A percentile compares a stretch with the other conserved stretches of the same genome.
Evolutionary conservation across 2,888 invertebrate genomes (phyloP).

Genomic region (Pinctada fucata): DNA sequence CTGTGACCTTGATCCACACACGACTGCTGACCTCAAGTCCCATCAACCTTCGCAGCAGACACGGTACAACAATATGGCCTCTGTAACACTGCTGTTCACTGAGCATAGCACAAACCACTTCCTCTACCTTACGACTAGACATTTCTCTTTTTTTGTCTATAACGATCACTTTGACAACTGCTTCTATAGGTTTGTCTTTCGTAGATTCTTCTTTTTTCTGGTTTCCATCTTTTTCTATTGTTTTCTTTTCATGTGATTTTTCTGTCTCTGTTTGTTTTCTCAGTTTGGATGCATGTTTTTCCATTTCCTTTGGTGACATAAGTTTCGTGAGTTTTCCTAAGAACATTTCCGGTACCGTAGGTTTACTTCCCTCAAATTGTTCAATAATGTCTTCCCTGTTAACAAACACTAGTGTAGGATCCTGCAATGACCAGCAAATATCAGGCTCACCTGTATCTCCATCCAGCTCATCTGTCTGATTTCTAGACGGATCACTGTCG

Average conservation of each 20-base stretch:
- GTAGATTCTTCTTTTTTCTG: conserved; percentile 25
- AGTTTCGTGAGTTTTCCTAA: conserved; percentile 62
- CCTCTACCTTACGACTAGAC: conserved; percentile 48
- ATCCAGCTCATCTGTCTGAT: conserved; percentile 6
- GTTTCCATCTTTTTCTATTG: conserved; percentile 1
- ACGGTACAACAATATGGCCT: conserved; percentile 67
- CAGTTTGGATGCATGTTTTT: conserved; percentile 40
- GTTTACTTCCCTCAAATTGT: conserved; percentile 44
- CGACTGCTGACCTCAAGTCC: conserved; percentile 64
- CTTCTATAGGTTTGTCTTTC: conserved; percentile 24
- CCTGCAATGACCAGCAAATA: conserved; percentile 43
- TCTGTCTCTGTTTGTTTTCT: conserved; percentile 21
- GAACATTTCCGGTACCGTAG: conserved; percentile 57
- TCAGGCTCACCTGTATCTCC: conserved; percentile 17
- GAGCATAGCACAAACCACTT: conserved; percentile 50
- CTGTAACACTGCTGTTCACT: conserved; percentile 54
- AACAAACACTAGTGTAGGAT: conserved; percentile 64
- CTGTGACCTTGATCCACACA: conserved; percentile 63
- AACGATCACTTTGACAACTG: conserved; percentile 64
- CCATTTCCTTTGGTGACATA: conserved; percentile 57
- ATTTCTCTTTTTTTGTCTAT: conserved; percentile 56
- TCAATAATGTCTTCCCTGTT: conserved; percentile 57
- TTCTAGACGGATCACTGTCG: conserved; percentile 28
- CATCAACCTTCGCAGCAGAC: conserved; percentile 61
- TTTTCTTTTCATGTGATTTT: conserved; percentile 33